Evolutionary conservation across 1,140 invertebrate genomes (phyloP).

Genomic region (Heterodera schachtii): DNA sequence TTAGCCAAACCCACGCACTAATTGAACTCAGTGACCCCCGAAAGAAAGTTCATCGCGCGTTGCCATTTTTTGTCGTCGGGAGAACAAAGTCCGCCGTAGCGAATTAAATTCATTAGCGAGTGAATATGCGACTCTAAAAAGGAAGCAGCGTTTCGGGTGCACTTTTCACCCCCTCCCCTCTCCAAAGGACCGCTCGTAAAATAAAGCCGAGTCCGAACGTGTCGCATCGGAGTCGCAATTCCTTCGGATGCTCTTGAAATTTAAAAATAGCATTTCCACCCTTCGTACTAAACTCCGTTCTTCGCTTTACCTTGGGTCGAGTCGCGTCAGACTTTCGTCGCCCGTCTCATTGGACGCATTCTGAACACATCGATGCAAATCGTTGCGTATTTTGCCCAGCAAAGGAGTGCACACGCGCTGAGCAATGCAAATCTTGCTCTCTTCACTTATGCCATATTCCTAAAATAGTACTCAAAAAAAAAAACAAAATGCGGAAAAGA

Average conservation of each 20-base stretch:
- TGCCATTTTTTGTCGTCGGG: conserved; percentile 93
- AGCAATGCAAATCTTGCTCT: conserved; percentile 93
- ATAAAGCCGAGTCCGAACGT: conserved; percentile 93
- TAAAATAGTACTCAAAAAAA: conserved; percentile 64
- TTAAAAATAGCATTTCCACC: conserved; percentile 12
- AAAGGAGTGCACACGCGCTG: conserved; percentile 96
- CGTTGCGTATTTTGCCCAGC: conserved; percentile 90
- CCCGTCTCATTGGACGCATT: conserved; percentile 63
- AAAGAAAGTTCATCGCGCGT: conserved; percentile 95
- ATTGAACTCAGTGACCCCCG: conserved; percentile 94
- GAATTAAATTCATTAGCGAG: conserved; percentile 89
- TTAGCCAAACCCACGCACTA: conserved; percentile 69
- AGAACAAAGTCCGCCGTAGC: conserved; percentile 80
- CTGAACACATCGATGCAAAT: conserved; percentile 75
- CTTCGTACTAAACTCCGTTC: conserved; percentile 55
- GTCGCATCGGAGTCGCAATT: conserved; percentile 92
- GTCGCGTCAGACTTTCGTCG: conserved; percentile 83
- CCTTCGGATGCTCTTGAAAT: conserved; percentile 79
- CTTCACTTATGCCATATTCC: conserved; percentile 93
- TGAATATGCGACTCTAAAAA: conserved; percentile 87
- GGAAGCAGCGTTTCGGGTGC: not conserved
- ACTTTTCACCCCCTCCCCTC: no score
- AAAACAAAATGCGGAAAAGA: conserved; percentile 64
- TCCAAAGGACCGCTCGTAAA: conserved; percentile 78
- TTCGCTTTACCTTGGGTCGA: conserved; percentile 78